Conservation (phyloP, 2,797 vertebrate species). For the Cyclura pinguis region DNA sequence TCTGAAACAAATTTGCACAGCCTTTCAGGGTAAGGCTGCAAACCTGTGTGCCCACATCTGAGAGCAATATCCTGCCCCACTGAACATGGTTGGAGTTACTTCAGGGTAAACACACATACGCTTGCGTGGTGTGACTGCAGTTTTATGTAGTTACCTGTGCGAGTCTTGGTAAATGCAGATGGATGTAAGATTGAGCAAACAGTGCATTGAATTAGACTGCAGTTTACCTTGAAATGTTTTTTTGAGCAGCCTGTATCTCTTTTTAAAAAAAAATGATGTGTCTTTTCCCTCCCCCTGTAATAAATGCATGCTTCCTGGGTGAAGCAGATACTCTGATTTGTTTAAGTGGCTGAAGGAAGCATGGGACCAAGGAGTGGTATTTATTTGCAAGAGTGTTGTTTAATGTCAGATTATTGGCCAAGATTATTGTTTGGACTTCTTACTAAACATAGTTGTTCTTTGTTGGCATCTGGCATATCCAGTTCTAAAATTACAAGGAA, state of each 20-base stretch:
- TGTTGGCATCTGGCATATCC: not conserved
- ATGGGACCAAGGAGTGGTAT: not conserved
- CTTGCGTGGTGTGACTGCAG: too few relatives aligned
- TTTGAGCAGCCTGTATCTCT: not conserved
- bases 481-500: not conserved
- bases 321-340: conserved; percentile 1
- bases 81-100: not conserved
- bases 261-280: not conserved
- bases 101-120: not conserved
- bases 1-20: not conserved
- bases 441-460: not conserved
- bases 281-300: not conserved
- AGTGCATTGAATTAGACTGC: not conserved
- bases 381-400: not conserved
- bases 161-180: too few relatives aligned
- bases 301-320: not conserved
- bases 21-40: not conserved
- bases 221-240: not conserved
- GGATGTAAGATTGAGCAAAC: not conserved
- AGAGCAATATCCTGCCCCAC: not conserved
- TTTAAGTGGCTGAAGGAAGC: not conserved
- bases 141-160: not conserved
- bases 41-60: not conserved
- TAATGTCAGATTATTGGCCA: not conserved
- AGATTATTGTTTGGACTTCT: not conserved